Evolutionary conservation across 1,140 invertebrate genomes (phyloP), one percentile per base, ranked within the genome.

Genomic region (Bombus consobrinus): DNA sequence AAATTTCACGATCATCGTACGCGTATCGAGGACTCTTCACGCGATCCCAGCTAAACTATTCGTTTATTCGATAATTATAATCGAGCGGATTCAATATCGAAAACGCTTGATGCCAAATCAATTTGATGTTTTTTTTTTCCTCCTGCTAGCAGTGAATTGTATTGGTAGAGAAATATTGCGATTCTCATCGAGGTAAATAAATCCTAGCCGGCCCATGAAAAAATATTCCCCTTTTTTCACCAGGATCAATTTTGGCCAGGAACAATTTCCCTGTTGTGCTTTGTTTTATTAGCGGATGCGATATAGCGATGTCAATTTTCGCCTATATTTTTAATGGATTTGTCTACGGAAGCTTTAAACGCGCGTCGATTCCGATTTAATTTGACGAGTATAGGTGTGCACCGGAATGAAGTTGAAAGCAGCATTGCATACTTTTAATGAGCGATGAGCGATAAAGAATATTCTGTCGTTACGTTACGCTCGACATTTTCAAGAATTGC

Each of bases 171-270:
- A 62, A 53, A 41, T 41, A 77, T 77, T n/a, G 76, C 59, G 39
- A 78, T 78, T 43, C 59, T 8, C 76, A 18, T 66, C 13, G 59
- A 12, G 76, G 28, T 64, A 78, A 66, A 78, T 59, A 78, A 78
- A 41, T 78, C n/a, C 28, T 43, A n/a, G 10, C 15, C 15, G 10
- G 12, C 12, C 9, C 8, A 37, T 3, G 22, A 8, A 22, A 25
- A 32, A 43, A 64, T 64, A 78, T 64, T 39, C 12, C 39, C 12
- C 12, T 8, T n/a, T 25, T 5, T n/a, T 32, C 13, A 15, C 2
- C n/a, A 13, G 62, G 2, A 32, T 66, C 64, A 66, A 62, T 62
- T 62, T 62, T 28, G 25, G 0, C 22, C 25, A 28, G 57, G 57
- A 64, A 64, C 62, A 64, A 64, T 64, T 64, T 32, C n/a, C 3